These are phyloP conservation scores for Setophaga coronata DNA, from an alignment of 2,113 vertebrate species.

Conservation along the genomic window DNA sequence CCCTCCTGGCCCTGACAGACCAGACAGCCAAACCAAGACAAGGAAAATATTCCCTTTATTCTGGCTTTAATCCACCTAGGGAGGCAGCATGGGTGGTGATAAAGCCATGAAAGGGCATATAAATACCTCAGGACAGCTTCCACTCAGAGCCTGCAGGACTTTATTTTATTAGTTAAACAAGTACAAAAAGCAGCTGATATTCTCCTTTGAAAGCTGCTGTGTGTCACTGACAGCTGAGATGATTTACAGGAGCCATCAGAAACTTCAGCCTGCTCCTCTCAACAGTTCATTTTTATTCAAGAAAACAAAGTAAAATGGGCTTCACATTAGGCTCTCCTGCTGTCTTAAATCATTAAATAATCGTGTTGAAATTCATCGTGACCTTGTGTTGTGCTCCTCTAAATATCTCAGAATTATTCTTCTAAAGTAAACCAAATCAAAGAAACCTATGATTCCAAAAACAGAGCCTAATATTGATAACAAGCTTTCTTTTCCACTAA, in stretches of 20 bases:
- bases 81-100: not conserved
- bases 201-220: not conserved
- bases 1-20: not conserved
- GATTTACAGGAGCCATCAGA: constrained; percentile 36
- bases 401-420: not conserved
- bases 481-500: not conserved
- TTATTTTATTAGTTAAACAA: not conserved
- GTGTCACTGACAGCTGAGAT: not conserved
- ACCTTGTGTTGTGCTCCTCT: not conserved
- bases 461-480: not conserved
- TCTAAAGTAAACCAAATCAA: constrained; percentile 2
- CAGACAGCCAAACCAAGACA: not conserved
- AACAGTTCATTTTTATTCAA: constrained; percentile 22
- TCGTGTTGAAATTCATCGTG: not conserved
- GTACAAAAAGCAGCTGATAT: not conserved
- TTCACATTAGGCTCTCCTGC: constrained; percentile 5
- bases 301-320: not conserved
- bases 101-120: not conserved
- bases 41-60: not conserved
- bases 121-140: not conserved
- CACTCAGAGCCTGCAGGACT: not conserved
- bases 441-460: not conserved
- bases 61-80: not conserved
- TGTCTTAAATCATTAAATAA: constrained; percentile 30
- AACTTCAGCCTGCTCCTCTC: not conserved